phyloP scores from a whole-genome alignment of 2,113 vertebrate genomes.

The Melanerpes formicivorus region DNA sequence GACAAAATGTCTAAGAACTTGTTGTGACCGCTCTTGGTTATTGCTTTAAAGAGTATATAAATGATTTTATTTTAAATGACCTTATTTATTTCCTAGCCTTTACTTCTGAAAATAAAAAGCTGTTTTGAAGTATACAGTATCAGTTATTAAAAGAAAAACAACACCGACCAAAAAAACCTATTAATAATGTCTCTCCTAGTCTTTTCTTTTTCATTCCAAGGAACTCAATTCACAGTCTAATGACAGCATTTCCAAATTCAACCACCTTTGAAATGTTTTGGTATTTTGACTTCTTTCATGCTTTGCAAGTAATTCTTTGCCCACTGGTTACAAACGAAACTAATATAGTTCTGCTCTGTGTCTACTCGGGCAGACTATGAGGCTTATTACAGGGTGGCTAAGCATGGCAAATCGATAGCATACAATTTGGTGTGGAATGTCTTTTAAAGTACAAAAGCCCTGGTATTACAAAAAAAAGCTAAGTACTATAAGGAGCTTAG shows the following conservation, averaged over 20 bases:
- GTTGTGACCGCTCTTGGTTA: rapidly evolving
- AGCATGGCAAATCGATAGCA: constrained; percentile 59
- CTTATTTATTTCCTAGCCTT: not conserved
- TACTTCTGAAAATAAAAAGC: not conserved
- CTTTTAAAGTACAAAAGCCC: constrained; percentile 37
- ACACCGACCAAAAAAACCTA: no score
- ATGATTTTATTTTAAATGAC: not conserved
- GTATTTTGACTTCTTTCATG: not conserved
- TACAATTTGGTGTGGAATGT: constrained; percentile 27
- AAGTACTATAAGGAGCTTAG: not conserved
- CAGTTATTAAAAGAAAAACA: not conserved
- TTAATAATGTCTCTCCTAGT: not conserved
- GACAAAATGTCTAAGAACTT: not conserved
- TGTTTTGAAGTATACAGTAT: not conserved
- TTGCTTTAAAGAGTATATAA: not conserved
- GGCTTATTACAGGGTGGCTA: constrained; percentile 13
- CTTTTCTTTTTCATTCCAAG: not conserved
- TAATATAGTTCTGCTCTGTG: constrained; percentile 2
- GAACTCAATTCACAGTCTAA: not conserved
- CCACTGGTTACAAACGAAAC: not conserved
- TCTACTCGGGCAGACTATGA: not conserved
- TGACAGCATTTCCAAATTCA: not conserved
- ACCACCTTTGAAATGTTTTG: not conserved
- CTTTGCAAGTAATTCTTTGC: not conserved
- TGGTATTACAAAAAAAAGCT: not conserved